Percentiles rank a stretch among this genome's conserved stretches.
phyloP scores from a whole-genome alignment of 2,113 vertebrate genomes.

The Morone chrysops region DNA sequence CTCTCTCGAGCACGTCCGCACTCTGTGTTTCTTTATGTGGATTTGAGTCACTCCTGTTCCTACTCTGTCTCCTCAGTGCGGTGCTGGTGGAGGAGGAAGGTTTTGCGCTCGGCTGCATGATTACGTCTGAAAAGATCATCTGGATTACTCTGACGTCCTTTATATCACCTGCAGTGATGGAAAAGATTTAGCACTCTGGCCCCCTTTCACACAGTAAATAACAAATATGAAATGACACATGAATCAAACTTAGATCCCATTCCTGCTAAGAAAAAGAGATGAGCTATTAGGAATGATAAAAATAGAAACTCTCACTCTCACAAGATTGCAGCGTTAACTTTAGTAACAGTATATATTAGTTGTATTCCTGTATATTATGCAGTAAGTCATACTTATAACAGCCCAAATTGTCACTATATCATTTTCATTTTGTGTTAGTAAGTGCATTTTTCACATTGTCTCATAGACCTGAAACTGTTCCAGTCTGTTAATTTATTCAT shows the following conservation, averaged over 20 bases:
- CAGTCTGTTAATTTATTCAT: background rate
- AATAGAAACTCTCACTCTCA: background rate
- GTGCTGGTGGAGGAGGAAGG: constrained; percentile 19
- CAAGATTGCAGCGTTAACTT: background rate
- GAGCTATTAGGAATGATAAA: too few species aligned
- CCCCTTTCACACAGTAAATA: background rate
- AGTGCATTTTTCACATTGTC: too few species aligned
- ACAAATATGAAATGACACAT: constrained; percentile 1
- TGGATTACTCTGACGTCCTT: background rate
- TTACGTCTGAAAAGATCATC: constrained; percentile 29
- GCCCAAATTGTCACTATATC: too few species aligned
- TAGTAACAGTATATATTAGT: background rate
- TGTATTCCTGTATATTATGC: background rate
- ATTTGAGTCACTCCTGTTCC: constrained; percentile 18
- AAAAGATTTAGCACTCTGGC: background rate
- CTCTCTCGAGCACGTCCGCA: constrained; percentile 49
- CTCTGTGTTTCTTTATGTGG: constrained; percentile 13
- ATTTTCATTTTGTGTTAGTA: too few species aligned
- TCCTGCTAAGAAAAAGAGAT: background rate
- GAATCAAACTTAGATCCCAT: background rate
- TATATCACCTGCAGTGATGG: constrained; percentile 2
- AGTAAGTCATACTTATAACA: too few species aligned
- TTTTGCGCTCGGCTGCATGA: constrained; percentile 48
- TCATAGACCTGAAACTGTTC: too few species aligned
- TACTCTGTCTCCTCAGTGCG: constrained; percentile 5